phyloP scores from a whole-genome alignment of 2,797 vertebrate species.

The Siniperca scherzeri region DNA sequence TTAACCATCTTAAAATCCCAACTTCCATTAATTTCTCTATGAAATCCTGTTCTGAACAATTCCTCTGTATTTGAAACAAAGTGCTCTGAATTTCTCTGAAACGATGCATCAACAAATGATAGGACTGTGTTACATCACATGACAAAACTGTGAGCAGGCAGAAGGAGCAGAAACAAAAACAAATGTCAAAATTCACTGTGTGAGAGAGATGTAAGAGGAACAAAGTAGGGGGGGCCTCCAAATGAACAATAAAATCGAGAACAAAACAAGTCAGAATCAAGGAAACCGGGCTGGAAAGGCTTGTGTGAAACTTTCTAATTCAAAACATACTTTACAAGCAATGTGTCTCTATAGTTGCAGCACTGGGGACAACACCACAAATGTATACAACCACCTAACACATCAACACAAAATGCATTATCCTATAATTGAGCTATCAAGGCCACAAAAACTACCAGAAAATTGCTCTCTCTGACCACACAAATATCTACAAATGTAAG shows the following conservation, averaged over 20 bases:
- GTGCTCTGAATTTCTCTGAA: background rate
- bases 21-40: background rate
- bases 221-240: background rate
- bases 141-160: background rate
- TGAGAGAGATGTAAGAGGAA: background rate
- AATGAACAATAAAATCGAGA: background rate
- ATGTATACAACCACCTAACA: background rate
- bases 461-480: background rate
- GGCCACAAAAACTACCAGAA: background rate
- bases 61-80: background rate
- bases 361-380: background rate
- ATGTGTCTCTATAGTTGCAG: background rate
- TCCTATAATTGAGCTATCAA: background rate
- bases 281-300: background rate
- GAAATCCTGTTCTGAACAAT: background rate
- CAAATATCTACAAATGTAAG: background rate
- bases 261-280: conserved; percentile 11
- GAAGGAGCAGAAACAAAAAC: background rate
- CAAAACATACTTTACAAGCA: conserved; percentile 10
- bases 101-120: background rate
- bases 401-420: background rate
- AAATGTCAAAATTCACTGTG: background rate
- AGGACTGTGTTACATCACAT: background rate
- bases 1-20: background rate
- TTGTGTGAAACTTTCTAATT: conserved; percentile 16